phyloP scores from a whole-genome alignment of 2,888 invertebrate genomes.

The Macrophya alboannulata region DNA sequence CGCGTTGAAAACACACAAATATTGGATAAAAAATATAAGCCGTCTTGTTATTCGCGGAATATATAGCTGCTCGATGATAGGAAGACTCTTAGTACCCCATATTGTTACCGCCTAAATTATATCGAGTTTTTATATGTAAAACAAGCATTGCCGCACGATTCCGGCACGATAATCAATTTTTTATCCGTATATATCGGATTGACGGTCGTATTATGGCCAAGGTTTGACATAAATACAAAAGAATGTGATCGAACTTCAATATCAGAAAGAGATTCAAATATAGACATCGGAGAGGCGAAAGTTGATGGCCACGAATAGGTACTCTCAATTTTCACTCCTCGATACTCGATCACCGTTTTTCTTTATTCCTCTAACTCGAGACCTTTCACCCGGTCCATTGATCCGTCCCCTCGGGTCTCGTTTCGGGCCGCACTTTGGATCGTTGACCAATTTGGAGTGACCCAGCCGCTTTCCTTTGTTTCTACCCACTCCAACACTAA shows the following conservation, averaged over 20 bases:
- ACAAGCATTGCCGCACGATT: neutral
- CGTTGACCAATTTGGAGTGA: conserved; percentile 40
- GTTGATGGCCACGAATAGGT: conserved; percentile 8
- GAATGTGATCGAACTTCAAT: conserved; percentile 32
- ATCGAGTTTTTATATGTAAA: neutral
- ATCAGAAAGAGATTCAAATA: neutral
- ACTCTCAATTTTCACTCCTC: conserved; percentile 46
- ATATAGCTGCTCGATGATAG: neutral
- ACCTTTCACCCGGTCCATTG: conserved; percentile 40
- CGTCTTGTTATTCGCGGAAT: neutral
- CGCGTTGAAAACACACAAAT: neutral
- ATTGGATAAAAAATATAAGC: conserved; percentile 1
- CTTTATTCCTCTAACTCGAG: conserved; percentile 32
- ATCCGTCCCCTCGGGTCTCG: conserved; percentile 47
- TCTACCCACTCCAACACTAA: neutral
- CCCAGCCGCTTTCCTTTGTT: conserved; percentile 45
- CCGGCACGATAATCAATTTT: neutral
- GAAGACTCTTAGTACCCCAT: neutral
- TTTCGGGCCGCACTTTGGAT: conserved; percentile 43
- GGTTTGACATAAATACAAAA: conserved; percentile 6
- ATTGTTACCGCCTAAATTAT: neutral
- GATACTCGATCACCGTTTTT: conserved; percentile 49
- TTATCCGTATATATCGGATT: neutral
- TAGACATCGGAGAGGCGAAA: neutral
- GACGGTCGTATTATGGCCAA: conserved; percentile 3